Evolutionary conservation across 1,140 invertebrate species (phyloP).

Genomic region (Penaeus japonicus): DNA sequence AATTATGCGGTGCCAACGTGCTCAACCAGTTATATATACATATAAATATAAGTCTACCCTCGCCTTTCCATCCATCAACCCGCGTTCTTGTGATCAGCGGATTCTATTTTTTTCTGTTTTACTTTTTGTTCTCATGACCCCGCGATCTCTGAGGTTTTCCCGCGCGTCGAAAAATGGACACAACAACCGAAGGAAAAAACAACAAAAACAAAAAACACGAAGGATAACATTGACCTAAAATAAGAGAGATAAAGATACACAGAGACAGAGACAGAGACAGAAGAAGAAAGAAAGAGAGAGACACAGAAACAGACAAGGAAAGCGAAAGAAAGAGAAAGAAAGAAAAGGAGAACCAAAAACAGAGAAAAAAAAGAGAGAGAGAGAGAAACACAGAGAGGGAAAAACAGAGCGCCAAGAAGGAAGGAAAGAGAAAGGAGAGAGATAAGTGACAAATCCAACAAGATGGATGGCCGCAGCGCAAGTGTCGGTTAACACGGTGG

Average conservation of each 20-base stretch:
- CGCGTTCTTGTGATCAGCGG: too few relatives aligned
- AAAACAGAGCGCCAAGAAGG: not conserved
- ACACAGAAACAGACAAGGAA: not conserved
- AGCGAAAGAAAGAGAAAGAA: not conserved
- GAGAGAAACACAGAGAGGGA: not conserved
- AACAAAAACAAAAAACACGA: too few relatives aligned
- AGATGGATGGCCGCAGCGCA: not conserved
- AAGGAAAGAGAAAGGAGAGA: not conserved
- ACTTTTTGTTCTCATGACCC: too few relatives aligned
- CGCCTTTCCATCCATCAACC: not conserved
- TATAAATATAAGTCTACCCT: constrained; percentile 29
- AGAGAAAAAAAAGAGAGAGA: not conserved
- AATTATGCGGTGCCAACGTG: constrained; percentile 50
- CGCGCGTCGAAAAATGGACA: too few relatives aligned
- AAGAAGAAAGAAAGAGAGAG: too few relatives aligned
- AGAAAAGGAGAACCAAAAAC: not conserved
- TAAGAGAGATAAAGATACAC: too few relatives aligned
- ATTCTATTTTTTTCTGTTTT: too few relatives aligned
- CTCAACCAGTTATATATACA: constrained; percentile 40
- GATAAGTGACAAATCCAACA: not conserved
- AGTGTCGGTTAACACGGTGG: not conserved
- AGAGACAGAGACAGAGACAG: too few relatives aligned
- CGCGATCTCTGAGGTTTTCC: too few relatives aligned
- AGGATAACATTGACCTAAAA: too few relatives aligned
- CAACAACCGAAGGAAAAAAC: too few relatives aligned